Evolutionary conservation across 2,797 vertebrate genomes (phyloP).

Genomic region (Alauda arvensis): DNA sequence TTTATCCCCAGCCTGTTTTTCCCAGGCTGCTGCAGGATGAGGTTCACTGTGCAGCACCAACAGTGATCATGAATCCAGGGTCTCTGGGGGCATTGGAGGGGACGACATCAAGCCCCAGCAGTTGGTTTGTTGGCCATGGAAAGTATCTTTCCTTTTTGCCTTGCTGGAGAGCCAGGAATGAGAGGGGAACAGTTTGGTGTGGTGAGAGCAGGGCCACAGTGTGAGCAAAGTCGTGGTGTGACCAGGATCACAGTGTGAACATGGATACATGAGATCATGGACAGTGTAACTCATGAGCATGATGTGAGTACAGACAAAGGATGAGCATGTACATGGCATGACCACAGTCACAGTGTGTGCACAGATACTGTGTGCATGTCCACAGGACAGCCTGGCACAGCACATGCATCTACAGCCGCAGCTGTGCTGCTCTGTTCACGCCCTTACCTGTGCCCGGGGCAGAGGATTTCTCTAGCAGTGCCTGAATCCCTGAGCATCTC

Average conservation of each 20-base stretch:
- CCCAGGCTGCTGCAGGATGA: neutral
- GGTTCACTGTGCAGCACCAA: fast-evolving
- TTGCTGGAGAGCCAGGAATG: neutral
- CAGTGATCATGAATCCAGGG: fast-evolving
- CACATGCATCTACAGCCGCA: fast-evolving
- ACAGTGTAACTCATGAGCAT: neutral
- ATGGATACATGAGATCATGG: neutral
- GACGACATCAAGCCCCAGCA: fast-evolving
- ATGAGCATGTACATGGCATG: neutral
- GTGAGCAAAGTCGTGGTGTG: neutral
- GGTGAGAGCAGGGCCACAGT: neutral
- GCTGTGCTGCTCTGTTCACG: fast-evolving
- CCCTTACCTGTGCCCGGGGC: fast-evolving
- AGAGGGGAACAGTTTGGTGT: neutral
- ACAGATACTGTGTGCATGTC: fast-evolving
- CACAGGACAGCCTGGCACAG: neutral
- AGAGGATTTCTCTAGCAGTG: neutral
- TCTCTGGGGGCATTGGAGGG: neutral
- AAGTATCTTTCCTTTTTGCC: neutral
- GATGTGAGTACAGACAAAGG: neutral
- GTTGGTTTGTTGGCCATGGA: neutral
- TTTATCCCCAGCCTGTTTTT: neutral
- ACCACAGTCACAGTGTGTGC: neutral
- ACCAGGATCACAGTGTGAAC: neutral
- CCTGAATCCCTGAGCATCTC: neutral